A percentile compares a stretch with the other conserved stretches of the same genome.
Evolutionary conservation across 1,140 invertebrate species (phyloP).

Genomic region (Mactra quadrangularis): DNA sequence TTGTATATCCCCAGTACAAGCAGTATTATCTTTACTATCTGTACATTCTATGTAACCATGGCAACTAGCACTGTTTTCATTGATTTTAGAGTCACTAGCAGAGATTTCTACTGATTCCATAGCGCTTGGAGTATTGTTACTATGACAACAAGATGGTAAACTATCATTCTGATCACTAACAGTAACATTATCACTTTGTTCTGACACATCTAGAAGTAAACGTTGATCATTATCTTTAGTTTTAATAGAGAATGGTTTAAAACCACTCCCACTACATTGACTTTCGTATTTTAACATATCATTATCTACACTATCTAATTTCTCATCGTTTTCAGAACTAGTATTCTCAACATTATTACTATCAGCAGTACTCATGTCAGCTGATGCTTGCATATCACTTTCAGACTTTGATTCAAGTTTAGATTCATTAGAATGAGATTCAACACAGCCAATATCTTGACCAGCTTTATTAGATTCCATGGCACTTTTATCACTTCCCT

Average conservation of each 20-base stretch:
- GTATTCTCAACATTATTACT: no score
- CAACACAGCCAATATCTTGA: neutral
- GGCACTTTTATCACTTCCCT: neutral
- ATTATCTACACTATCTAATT: no score
- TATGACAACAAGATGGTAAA: constrained; percentile 12
- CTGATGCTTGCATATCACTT: no score
- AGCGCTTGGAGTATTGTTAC: no score
- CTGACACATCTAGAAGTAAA: neutral
- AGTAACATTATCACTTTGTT: neutral
- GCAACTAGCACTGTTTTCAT: no score
- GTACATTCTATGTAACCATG: no score
- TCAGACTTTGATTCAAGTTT: neutral
- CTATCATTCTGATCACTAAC: neutral
- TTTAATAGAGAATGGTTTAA: constrained; percentile 34
- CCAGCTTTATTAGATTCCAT: neutral
- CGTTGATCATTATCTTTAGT: constrained; percentile 10
- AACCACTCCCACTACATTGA: constrained; percentile 9
- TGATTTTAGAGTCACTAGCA: no score
- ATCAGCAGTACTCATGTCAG: no score
- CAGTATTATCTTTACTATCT: no score
- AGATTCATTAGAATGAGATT: neutral
- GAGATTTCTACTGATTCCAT: no score
- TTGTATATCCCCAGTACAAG: no score
- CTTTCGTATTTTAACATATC: neutral
- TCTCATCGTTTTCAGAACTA: no score